A percentile compares a stretch with the other conserved stretches of the same genome.
Evolutionary conservation across 2,888 invertebrate genomes (phyloP).

Genomic region (Polydrusus tereticollis): DNA sequence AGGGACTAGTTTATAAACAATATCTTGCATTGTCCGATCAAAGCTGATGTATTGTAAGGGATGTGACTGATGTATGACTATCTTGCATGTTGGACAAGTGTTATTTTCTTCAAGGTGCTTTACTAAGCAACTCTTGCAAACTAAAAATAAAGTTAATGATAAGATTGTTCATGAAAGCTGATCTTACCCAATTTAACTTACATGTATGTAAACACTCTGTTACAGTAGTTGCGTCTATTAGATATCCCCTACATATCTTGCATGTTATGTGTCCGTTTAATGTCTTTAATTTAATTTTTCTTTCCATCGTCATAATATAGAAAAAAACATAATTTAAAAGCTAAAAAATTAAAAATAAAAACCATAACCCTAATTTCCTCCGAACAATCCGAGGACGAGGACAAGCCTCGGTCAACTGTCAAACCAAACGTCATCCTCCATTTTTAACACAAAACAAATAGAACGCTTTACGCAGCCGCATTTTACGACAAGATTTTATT

Average conservation of each 20-base stretch:
- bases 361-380: slow-evolving; percentile 49
- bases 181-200: slow-evolving; percentile 25
- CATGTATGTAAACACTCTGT: slow-evolving; percentile 98
- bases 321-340: slow-evolving; percentile 43
- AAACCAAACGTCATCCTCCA: too few species aligned
- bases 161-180: slow-evolving; percentile 4
- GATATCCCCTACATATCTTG: slow-evolving; percentile 96
- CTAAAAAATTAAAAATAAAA: slow-evolving; percentile 25
- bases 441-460: too few species aligned
- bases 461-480: too few species aligned
- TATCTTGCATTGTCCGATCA: slow-evolving; percentile 99
- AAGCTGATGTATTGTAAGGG: slow-evolving; percentile 99
- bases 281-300: slow-evolving; percentile 91
- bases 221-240: slow-evolving; percentile 98
- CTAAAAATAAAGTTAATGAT: slow-evolving; percentile 67
- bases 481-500: too few species aligned
- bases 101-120: slow-evolving; percentile 98
- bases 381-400: slow-evolving; percentile 52
- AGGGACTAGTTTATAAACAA: slow-evolving; percentile 98
- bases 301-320: slow-evolving; percentile 77
- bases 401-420: slow-evolving; percentile 5
- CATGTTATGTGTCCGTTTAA: slow-evolving; percentile 96
- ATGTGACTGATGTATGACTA: slow-evolving; percentile 98
- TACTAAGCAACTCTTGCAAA: slow-evolving; percentile 98
- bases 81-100: slow-evolving; percentile 97